Evolutionary conservation across 2,888 invertebrate genomes (phyloP), one percentile per base, ranked within the genome.

Genomic region (Erynnis tages): DNA sequence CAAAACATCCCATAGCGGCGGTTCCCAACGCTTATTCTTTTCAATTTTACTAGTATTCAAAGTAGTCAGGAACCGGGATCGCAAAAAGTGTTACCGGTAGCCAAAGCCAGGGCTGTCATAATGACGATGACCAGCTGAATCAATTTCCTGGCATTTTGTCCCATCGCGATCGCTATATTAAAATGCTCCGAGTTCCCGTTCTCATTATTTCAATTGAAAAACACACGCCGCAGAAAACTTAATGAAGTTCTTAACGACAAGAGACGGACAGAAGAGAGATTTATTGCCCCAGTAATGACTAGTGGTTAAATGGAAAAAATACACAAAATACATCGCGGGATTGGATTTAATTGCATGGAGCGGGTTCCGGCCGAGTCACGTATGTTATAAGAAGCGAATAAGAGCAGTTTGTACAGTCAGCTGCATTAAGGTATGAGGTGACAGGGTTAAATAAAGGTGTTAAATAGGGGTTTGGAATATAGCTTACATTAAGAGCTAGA

Each of bases 171-270:
- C 62, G 62, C 58, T 59, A 64, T 71, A 73, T 79, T 74, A 77
- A 79, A 75, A 80, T 81, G 60, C 70, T 68, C 66, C 55, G 54
- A 69, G 77, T 63, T 69, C 69, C 56, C 63, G 60, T 77, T 80
- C 79, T 70, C 77, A 76, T 73, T 72, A 62, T 61, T 67, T 65
- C 70, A 68, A 73, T 71, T 76, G 71, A 82, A 84, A 82, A 82
- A 79, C 67, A 63, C 61, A 63, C 65, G 66, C 66, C 76, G 70
- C 60, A 64, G 72, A 66, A 68, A 74, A 76, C 59, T 71, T 86
- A 87, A 87, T 88, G 82, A 85, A 85, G 84, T 81, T 80, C 79
- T 83, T 79, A 81, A 82, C 74, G 73, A 78, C 71, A 70, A 74
- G 65, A 67, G 69, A 76, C 62, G 61, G 68, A 78, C 79, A 71